phyloP scores from a whole-genome alignment of 2,888 invertebrate species.

The Dicyrtomina minuta region DNA sequence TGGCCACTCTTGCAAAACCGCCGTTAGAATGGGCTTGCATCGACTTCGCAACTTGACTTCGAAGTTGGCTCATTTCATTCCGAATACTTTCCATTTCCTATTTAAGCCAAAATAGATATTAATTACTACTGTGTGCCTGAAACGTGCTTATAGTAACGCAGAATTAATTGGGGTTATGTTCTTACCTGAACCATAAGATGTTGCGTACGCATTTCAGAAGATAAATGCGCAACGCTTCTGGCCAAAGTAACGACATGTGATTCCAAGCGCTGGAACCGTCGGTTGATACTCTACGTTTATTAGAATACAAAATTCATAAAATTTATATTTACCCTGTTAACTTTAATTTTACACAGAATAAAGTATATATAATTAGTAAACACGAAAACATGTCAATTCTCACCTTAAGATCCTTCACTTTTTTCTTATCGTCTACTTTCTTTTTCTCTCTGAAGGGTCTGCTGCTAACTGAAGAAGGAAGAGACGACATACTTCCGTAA shows the following conservation, averaged over 20 bases:
- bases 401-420: slow-evolving; percentile 71
- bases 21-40: slow-evolving; percentile 43
- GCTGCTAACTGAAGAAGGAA: slow-evolving; percentile 79
- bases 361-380: neutral
- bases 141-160: too few relatives aligned
- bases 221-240: slow-evolving; percentile 84
- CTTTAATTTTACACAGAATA: too few relatives aligned
- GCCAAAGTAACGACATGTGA: slow-evolving; percentile 89
- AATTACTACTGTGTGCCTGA: neutral
- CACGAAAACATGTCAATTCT: neutral
- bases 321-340: neutral
- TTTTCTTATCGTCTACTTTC: slow-evolving; percentile 71
- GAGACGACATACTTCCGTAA: slow-evolving; percentile 79
- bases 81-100: slow-evolving; percentile 84
- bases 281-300: slow-evolving; percentile 70
- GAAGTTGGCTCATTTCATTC: slow-evolving; percentile 74
- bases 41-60: slow-evolving; percentile 59
- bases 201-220: slow-evolving; percentile 87
- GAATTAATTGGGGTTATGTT: too few relatives aligned
- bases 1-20: slow-evolving; percentile 38
- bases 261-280: slow-evolving; percentile 82
- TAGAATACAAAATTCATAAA: slow-evolving; percentile 30
- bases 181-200: slow-evolving; percentile 74
- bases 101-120: slow-evolving; percentile 43
- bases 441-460: slow-evolving; percentile 70